Evolutionary conservation across 2,797 vertebrate genomes (phyloP).

Genomic region (Clamator glandarius): DNA sequence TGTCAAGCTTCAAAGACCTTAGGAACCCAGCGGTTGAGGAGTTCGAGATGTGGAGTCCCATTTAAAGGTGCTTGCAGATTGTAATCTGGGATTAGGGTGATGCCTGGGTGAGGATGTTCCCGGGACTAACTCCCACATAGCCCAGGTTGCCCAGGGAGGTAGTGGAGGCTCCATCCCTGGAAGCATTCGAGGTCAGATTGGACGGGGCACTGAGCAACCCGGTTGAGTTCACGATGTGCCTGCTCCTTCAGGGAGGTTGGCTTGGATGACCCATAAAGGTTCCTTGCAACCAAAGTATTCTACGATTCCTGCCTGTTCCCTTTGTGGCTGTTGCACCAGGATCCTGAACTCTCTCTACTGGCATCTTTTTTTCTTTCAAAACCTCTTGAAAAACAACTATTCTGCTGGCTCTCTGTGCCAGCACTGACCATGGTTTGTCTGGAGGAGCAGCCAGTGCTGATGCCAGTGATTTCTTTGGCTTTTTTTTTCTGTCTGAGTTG

Average conservation of each 20-base stretch:
- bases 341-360: neutral
- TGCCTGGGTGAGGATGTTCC: neutral
- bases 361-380: neutral
- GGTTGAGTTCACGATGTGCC: no score
- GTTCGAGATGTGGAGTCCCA: neutral
- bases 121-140: neutral
- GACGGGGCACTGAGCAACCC: no score
- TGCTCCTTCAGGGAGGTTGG: no score
- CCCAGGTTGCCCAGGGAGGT: no score
- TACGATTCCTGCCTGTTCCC: neutral
- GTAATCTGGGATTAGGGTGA: neutral
- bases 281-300: no score
- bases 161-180: no score
- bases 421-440: neutral
- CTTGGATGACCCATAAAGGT: no score
- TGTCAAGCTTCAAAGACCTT: neutral
- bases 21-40: neutral
- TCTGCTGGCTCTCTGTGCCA: neutral
- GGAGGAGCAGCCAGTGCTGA: neutral
- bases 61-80: neutral
- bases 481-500: slow-evolving; percentile 33
- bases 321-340: neutral
- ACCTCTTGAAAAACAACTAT: neutral
- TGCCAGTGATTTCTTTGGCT: slow-evolving; percentile 44
- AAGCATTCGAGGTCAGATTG: no score